phyloP scores from a whole-genome alignment of 2,888 invertebrate genomes.

The Chrysolina americana region DNA sequence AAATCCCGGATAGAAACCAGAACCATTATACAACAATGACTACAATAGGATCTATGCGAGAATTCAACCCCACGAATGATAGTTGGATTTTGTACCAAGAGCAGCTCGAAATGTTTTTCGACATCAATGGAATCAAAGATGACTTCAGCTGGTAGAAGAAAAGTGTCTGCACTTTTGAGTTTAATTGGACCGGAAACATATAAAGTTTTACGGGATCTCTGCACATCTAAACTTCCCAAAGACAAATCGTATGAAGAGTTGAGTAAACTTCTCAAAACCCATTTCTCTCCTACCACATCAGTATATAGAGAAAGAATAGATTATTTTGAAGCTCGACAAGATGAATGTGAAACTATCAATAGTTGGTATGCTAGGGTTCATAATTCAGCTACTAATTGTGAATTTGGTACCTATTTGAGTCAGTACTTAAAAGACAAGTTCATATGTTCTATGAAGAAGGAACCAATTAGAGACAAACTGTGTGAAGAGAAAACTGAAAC shows the following conservation, averaged over 20 bases:
- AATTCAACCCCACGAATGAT: not conserved
- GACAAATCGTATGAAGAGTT: not conserved
- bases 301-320: not conserved
- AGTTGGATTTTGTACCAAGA: not conserved
- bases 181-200: not conserved
- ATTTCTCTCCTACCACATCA: not conserved
- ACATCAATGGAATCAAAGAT: not conserved
- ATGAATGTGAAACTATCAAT: not conserved
- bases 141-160: not conserved
- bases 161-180: not conserved
- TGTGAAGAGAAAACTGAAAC: not conserved
- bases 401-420: not conserved
- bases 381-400: no score
- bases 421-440: not conserved
- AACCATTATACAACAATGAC: no score
- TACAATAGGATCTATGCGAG: not conserved
- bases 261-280: not conserved
- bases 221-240: not conserved
- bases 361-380: not conserved
- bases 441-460: not conserved
- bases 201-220: not conserved
- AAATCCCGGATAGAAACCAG: no score
- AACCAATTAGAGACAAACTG: not conserved
- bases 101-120: no score
- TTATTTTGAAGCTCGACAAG: not conserved